Evolutionary conservation across 2,113 vertebrate species (phyloP), one percentile per base, ranked within the genome.

Genomic region (Gallinago undulata): DNA sequence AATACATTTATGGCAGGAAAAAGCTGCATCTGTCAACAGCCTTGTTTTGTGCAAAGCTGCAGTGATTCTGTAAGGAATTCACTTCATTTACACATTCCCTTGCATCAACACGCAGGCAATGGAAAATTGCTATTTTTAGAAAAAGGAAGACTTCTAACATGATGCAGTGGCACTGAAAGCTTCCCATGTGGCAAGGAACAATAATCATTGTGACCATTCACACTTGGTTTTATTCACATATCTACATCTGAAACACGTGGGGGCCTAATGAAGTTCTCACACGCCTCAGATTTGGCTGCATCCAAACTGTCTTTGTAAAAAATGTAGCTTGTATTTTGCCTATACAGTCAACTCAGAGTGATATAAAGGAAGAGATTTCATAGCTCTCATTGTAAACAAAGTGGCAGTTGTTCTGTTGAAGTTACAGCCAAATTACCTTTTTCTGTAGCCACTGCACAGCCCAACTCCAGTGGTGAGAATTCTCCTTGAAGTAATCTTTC

Each of bases 361-460:
- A 60, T 18, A 31, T 0, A 90, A 18, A 78, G 45, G 25, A 60
- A 8, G 30, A 84, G 31, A 84, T 64, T 37, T 62, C n/a, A 7
- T 35, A 35, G 62, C 19, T 30, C 43, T 56, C 30, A 4, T 0
- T 39, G 30, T 10, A 56, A 90, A 81, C 10, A 48, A 50, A 89
- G 12, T 13, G 43, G 35, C 43, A 47, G 19, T 62, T 53, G 82
- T 35, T 51, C 50, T 3, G 1, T 12, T 14, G 21, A 50, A 56
- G n/a, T 50, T 30, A 66, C 31, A 76, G 28, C 5, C 55, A 87
- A 72, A 31, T 66, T 95, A 98, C 99, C 99, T 99, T 99, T 84
- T 99, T 99, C 93, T 99, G 99, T 14, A 99, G 97, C 99, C 99
- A 99, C 97, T 99, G 99, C 24, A 99, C 99, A 10, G 99, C 99